Conservation (phyloP, 2,113 vertebrate species). For the Crotalus tigris region DNA sequence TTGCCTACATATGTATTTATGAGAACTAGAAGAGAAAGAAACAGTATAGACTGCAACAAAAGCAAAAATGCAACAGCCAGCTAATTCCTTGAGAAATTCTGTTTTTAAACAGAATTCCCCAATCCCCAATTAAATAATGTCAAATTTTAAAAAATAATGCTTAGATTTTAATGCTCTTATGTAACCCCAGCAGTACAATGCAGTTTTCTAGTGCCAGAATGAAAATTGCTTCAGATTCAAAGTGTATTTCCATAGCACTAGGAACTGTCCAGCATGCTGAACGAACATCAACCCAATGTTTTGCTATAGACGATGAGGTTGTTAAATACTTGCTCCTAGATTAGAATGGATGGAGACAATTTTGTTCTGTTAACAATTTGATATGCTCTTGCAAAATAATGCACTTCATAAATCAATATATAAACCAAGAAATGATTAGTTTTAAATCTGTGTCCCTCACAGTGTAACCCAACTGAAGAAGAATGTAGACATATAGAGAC, state of each 20-base stretch:
- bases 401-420: background rate
- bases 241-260: background rate
- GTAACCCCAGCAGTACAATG: background rate
- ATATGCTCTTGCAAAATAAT: too few relatives aligned
- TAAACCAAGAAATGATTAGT: background rate
- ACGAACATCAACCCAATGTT: too few relatives aligned
- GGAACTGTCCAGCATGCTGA: background rate
- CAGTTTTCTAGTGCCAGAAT: too few relatives aligned
- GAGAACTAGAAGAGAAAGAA: background rate
- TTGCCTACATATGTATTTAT: background rate
- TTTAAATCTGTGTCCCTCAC: background rate
- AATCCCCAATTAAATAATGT: too few relatives aligned
- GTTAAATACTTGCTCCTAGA: too few relatives aligned
- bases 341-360: too few relatives aligned
- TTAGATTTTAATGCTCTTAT: background rate
- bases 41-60: slow-evolving; percentile 23
- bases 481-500: too few relatives aligned
- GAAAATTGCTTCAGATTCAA: background rate
- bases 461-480: too few relatives aligned
- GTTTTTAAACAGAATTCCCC: background rate
- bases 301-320: background rate
- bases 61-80: slow-evolving; percentile 11
- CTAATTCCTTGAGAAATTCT: slow-evolving; percentile 41
- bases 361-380: too few relatives aligned
- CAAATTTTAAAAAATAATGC: background rate